Percentiles rank a stretch among this genome's conserved stretches.
Conservation (phyloP, 2,113 vertebrate species). For the Oncorhynchus mykiss region DNA sequence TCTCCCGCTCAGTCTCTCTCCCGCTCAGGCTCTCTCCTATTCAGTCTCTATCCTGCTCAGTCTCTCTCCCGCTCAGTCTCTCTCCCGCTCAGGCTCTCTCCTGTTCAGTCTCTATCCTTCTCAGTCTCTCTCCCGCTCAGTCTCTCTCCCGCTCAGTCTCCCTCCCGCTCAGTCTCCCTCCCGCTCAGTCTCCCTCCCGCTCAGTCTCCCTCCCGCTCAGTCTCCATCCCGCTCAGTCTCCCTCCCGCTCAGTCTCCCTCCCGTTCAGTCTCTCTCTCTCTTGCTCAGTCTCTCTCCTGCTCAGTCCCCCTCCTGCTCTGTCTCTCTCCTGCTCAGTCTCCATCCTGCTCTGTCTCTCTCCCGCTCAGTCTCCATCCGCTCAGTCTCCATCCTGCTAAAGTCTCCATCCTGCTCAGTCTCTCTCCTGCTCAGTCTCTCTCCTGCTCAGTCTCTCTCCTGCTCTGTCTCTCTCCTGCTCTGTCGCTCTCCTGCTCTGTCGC, state of each 20-base stretch:
- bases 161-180: too few species aligned
- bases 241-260: background rate
- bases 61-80: background rate
- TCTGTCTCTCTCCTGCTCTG: background rate
- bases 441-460: background rate
- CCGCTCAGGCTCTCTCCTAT: background rate
- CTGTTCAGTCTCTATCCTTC: constrained; percentile 24
- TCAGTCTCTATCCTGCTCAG: background rate
- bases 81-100: constrained; percentile 13
- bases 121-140: constrained; percentile 8
- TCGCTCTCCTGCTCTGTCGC: background rate
- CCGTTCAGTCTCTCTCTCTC: background rate
- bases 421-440: background rate
- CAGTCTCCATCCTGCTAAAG: constrained; percentile 13
- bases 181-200: background rate
- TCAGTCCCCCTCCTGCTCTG: background rate
- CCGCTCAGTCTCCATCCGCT: background rate
- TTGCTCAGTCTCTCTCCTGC: background rate
- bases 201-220: constrained; percentile 3
- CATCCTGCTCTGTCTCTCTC: background rate
- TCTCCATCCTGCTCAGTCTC: constrained; percentile 5
- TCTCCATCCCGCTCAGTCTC: background rate
- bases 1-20: background rate
- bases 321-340: constrained; percentile 24
- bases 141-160: background rate